Evolutionary conservation across 2,888 invertebrate species (phyloP).

Genomic region (Melikaiella ostensackeni): DNA sequence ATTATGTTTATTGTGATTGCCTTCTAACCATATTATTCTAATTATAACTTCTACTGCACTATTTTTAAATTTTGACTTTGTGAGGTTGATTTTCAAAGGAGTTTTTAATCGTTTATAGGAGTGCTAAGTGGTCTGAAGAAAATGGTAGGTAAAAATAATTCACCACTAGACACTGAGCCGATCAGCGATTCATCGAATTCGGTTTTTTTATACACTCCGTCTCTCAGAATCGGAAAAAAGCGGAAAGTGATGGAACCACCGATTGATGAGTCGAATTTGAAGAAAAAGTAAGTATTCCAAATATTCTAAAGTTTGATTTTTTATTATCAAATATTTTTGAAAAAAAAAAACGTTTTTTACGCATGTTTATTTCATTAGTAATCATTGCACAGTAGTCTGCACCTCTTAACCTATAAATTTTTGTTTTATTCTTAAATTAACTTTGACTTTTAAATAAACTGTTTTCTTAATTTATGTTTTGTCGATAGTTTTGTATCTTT

Average conservation of each 20-base stretch:
- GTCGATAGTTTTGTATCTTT: not conserved
- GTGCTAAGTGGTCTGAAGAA: slow-evolving; percentile 88
- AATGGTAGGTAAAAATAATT: slow-evolving; percentile 84
- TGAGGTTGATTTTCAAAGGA: not conserved
- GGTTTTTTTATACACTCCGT: slow-evolving; percentile 78
- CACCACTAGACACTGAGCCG: slow-evolving; percentile 78
- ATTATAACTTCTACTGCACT: not conserved
- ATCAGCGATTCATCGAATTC: slow-evolving; percentile 56
- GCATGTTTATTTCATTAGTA: not conserved
- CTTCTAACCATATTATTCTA: not conserved
- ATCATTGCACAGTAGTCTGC: not conserved
- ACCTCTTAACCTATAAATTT: too few species aligned
- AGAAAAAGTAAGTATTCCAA: slow-evolving; percentile 82
- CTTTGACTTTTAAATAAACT: not conserved
- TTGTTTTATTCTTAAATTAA: too few species aligned
- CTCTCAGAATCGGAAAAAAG: slow-evolving; percentile 82
- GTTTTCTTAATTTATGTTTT: too few species aligned
- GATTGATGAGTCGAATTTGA: slow-evolving; percentile 80
- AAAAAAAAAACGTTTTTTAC: not conserved
- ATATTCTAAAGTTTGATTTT: slow-evolving; percentile 23
- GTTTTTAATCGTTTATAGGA: slow-evolving; percentile 77
- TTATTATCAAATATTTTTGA: not conserved
- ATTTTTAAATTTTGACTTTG: not conserved
- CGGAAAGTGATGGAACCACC: slow-evolving; percentile 81
- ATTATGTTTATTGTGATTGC: not conserved